phyloP scores from a whole-genome alignment of 2,113 vertebrate species.

The Percina caprodes region DNA sequence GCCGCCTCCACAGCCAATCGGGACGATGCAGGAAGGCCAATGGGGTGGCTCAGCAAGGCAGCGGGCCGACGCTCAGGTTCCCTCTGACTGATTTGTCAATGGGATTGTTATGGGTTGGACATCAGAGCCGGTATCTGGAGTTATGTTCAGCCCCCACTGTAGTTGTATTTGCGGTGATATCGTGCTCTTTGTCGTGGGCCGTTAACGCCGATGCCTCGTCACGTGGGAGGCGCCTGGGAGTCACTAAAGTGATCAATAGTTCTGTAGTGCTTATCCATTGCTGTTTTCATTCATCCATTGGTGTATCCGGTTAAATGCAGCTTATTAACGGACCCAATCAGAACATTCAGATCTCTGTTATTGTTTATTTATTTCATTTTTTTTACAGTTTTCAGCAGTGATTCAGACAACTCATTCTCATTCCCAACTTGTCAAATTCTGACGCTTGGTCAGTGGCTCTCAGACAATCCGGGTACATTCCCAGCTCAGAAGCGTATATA shows the following conservation, averaged over 20 bases:
- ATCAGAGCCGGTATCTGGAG: slow-evolving; percentile 50
- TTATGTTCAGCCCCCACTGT: slow-evolving; percentile 3
- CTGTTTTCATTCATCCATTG: neutral
- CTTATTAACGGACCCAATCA: neutral
- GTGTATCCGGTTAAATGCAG: neutral
- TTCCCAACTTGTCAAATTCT: no score
- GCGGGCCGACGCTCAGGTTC: slow-evolving; percentile 45
- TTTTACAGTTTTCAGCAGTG: no score
- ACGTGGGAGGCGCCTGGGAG: neutral
- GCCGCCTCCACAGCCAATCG: slow-evolving; percentile 60
- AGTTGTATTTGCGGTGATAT: neutral
- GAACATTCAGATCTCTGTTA: no score
- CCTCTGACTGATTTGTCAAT: slow-evolving; percentile 40
- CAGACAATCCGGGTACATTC: no score
- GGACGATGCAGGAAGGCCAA: slow-evolving; percentile 51
- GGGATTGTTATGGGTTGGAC: slow-evolving; percentile 46
- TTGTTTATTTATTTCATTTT: no score
- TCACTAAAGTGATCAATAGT: slow-evolving; percentile 18
- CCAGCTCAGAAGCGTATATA: no score
- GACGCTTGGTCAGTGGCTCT: no score
- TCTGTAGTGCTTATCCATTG: neutral
- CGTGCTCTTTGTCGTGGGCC: slow-evolving; percentile 2
- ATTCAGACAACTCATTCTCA: no score
- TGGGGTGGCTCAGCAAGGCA: slow-evolving; percentile 26
- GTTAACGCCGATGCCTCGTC: neutral